Evolutionary conservation across 2,888 invertebrate species (phyloP).

Genomic region (Magallana nippona): DNA sequence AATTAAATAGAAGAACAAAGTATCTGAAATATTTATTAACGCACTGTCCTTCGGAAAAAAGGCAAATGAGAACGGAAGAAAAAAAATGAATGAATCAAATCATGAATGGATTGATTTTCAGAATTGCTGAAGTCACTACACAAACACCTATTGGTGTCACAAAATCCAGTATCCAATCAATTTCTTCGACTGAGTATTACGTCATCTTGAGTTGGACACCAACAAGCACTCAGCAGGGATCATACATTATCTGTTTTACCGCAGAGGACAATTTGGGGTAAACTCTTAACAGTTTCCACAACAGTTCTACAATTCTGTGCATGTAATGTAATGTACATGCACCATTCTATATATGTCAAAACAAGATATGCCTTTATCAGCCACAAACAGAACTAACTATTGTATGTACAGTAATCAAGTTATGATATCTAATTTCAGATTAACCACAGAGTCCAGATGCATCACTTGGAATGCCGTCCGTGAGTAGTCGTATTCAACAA

Average conservation of each 20-base stretch:
- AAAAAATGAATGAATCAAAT: too few relatives aligned
- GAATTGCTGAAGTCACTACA: background rate
- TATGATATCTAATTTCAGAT: background rate
- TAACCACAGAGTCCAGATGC: background rate
- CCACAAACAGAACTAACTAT: too few relatives aligned
- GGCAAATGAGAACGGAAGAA: too few relatives aligned
- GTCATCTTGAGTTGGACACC: background rate
- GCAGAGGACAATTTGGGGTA: constrained; percentile 13
- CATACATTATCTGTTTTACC: background rate
- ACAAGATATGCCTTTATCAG: too few relatives aligned
- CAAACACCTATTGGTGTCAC: background rate
- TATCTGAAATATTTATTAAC: too few relatives aligned
- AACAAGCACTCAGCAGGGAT: background rate
- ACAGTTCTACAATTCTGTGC: too few relatives aligned
- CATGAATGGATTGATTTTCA: too few relatives aligned
- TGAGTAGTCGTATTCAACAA: background rate
- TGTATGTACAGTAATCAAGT: too few relatives aligned
- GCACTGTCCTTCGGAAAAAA: too few relatives aligned
- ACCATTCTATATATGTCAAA: too few relatives aligned
- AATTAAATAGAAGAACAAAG: too few relatives aligned
- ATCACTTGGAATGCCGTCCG: background rate
- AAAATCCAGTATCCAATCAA: background rate
- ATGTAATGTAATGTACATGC: too few relatives aligned
- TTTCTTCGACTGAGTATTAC: background rate
- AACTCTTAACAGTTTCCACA: background rate